Base-by-base conservation (phyloP, 35 echinoderm and acorn worm genomes). In the Eucidaris tribuloides region DNA sequence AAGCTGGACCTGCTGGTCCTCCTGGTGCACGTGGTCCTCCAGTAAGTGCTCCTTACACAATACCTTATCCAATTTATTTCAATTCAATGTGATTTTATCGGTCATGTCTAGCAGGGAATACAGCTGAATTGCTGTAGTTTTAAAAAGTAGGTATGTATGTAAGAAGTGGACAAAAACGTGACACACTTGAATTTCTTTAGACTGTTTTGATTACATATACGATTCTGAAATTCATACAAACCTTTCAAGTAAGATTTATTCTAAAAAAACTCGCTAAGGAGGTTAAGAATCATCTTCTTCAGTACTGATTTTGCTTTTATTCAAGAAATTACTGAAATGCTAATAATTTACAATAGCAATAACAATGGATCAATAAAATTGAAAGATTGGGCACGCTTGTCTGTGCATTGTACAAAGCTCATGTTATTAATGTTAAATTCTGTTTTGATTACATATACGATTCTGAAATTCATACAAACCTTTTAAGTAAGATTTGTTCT, bases 21-120 rank as follows among this genome's bases (percentile, higher is more conserved):
- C 36, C 83, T 7, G 93, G 87, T 65, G 42, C 88, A 4, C 85
- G 84, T 70, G 94, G 94, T 76, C 59, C 89, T 31, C 65, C 89
- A 37, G 92, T 89, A 83, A 89, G 87, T 89, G 20, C 64, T 54
- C 49, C n/a, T n/a, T 54, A 54, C n/a, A n/a, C n/a, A n/a, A n/a
- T n/a, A n/a, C n/a, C n/a, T n/a, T n/a, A n/a, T n/a, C n/a, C n/a
- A n/a, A n/a, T n/a, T 54, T 54, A 54, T 54, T 54, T 54, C 49
- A 54, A 54, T 13, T 54, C 49, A 54, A 54, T n/a, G 9, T n/a
- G n/a, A n/a, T n/a, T n/a, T n/a, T n/a, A n/a, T n/a, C n/a, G n/a
- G n/a, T n/a, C n/a, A n/a, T n/a, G n/a, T n/a, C n/a, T n/a, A n/a
- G n/a, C n/a, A n/a, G n/a, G n/a, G n/a, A n/a, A n/a, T n/a, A n/a